A percentile compares a stretch with the other conserved stretches of the same genome.
These are phyloP conservation scores for Brevimyrus niger DNA, from an alignment of 2,113 vertebrate genomes.

Conservation along the genomic window DNA sequence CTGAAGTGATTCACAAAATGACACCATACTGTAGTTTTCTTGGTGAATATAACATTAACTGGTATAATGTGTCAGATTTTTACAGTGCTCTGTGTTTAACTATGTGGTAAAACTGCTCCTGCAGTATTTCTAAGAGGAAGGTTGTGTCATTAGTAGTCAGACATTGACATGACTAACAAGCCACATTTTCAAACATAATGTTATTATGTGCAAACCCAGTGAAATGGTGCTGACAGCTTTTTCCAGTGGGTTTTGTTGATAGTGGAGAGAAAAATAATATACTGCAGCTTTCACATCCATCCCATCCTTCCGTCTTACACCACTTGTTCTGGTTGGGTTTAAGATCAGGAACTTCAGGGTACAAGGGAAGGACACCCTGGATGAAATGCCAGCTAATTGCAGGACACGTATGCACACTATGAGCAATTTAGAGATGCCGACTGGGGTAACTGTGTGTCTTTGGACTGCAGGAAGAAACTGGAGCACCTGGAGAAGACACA, in stretches of 20 bases:
- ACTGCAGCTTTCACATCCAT: background rate
- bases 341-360: background rate
- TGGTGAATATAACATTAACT: background rate
- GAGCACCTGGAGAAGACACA: background rate
- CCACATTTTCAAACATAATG: background rate
- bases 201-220: background rate
- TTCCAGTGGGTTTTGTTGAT: background rate
- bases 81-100: background rate
- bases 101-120: background rate
- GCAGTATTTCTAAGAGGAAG: background rate
- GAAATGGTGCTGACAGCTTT: background rate
- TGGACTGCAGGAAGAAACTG: background rate
- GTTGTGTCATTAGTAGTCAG: background rate
- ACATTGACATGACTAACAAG: background rate
- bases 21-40: background rate
- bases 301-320: background rate
- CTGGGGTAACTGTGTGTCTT: background rate
- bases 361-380: background rate
- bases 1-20: background rate
- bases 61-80: background rate
- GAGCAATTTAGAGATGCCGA: background rate
- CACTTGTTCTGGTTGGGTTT: background rate
- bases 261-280: background rate
- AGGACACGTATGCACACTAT: background rate
- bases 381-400: background rate